A percentile compares a stretch with the other conserved stretches of the same genome.
phyloP scores from a whole-genome alignment of 2,113 vertebrate species.

The Monopterus albus region DNA sequence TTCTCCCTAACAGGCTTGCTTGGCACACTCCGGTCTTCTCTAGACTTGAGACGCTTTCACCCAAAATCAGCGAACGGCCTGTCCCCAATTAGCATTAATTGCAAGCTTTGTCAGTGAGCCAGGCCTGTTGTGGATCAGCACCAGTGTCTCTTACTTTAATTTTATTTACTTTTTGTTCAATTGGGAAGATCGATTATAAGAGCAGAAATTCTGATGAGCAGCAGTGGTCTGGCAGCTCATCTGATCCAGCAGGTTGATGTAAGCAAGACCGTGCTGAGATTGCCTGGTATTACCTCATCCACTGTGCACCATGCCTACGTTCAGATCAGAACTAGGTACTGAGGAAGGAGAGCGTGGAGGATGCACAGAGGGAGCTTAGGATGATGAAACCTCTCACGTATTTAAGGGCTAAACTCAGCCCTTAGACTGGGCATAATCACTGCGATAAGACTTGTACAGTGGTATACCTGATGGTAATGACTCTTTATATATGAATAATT shows the following conservation, averaged over 20 bases:
- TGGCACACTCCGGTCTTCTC: constrained; percentile 46
- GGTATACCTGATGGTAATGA: background rate
- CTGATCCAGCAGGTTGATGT: constrained; percentile 66
- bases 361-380: constrained; percentile 45
- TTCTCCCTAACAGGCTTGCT: constrained; percentile 37
- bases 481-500: background rate
- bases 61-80: constrained; percentile 54
- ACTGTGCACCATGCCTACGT: constrained; percentile 26
- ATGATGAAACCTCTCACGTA: constrained; percentile 70
- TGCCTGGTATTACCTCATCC: constrained; percentile 76
- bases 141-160: constrained; percentile 40
- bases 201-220: constrained; percentile 57
- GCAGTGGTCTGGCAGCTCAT: constrained; percentile 57
- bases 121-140: constrained; percentile 33
- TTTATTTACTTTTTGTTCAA: constrained; percentile 55
- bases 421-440: background rate
- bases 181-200: constrained; percentile 55
- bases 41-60: constrained; percentile 44
- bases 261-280: constrained; percentile 63
- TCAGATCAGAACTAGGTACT: constrained; percentile 62
- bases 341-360: constrained; percentile 57
- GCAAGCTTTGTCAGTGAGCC: constrained; percentile 51
- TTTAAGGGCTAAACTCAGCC: constrained; percentile 25
- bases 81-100: constrained; percentile 59
- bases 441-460: background rate